Conservation (phyloP, 2,113 vertebrate species). For the Nibea albiflora region DNA sequence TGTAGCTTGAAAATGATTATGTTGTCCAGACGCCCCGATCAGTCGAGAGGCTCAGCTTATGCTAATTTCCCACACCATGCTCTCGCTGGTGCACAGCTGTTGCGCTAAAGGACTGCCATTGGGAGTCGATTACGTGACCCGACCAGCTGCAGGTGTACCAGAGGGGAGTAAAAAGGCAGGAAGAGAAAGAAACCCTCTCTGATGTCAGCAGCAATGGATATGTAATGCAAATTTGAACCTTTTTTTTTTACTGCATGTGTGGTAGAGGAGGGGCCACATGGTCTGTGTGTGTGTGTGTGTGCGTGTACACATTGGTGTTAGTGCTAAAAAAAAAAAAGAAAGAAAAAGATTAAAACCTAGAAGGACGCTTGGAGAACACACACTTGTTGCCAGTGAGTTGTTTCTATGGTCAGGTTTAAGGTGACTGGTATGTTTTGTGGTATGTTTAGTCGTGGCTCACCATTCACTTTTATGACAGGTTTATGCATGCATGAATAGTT, state of each 20-base stretch:
- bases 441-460: no score
- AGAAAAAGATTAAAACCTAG: not conserved
- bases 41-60: conserved; percentile 44
- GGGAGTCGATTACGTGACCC: conserved; percentile 80
- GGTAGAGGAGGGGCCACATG: not conserved
- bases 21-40: conserved; percentile 52
- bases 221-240: conserved; percentile 60
- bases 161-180: conserved; percentile 45
- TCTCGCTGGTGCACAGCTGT: conserved; percentile 81
- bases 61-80: conserved; percentile 78
- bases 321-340: no score
- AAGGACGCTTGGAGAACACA: no score
- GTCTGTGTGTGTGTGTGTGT: conserved; percentile 1
- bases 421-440: no score
- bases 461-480: no score
- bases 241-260: conserved; percentile 6
- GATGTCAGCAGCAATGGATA: conserved; percentile 42
- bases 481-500: no score
- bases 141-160: conserved; percentile 80
- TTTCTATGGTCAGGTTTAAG: no score
- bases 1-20: conserved; percentile 61
- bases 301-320: not conserved
- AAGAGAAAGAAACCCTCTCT: conserved; percentile 67
- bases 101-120: conserved; percentile 72
- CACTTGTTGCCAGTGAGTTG: no score